Conservation (phyloP, 2,797 vertebrate species). For the Anguilla marmorata region DNA sequence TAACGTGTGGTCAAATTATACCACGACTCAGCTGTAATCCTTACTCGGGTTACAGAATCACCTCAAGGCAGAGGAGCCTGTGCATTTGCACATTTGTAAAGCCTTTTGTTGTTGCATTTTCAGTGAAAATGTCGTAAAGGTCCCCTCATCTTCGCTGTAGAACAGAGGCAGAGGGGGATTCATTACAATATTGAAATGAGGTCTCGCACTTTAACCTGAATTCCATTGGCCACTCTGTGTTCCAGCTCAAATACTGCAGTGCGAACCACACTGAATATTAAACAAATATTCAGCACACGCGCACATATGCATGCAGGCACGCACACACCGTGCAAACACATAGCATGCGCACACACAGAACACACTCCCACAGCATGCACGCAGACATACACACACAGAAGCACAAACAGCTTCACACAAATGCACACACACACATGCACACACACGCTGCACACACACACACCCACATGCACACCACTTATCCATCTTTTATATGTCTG, state of each 20-base stretch:
- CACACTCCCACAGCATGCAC: not conserved
- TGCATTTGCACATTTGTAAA: not conserved
- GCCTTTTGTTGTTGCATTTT: not conserved
- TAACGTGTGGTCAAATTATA: not conserved
- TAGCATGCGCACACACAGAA: not conserved
- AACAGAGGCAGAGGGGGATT: not conserved
- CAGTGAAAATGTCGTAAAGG: not conserved
- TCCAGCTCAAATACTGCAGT: conserved; percentile 1
- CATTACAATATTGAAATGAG: conserved; percentile 16
- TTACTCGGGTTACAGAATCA: conserved; percentile 7
- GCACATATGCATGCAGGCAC: conserved; percentile 30
- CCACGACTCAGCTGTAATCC: not conserved
- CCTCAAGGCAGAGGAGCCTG: conserved; percentile 40
- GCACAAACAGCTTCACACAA: not conserved
- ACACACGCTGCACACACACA: not conserved
- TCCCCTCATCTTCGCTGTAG: not conserved
- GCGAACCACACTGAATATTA: conserved; percentile 7
- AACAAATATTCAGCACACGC: conserved; percentile 7
- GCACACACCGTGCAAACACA: conserved; percentile 5
- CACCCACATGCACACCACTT: conserved; percentile 13
- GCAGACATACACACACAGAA: not conserved
- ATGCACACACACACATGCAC: conserved; percentile 14
- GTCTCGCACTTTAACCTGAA: conserved; percentile 6
- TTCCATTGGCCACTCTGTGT: conserved; percentile 3
- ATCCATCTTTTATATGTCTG: not conserved